Evolutionary conservation across 2,113 vertebrate species (phyloP), one percentile per base, ranked within the genome.

Genomic region (Eubucco bourcierii): DNA sequence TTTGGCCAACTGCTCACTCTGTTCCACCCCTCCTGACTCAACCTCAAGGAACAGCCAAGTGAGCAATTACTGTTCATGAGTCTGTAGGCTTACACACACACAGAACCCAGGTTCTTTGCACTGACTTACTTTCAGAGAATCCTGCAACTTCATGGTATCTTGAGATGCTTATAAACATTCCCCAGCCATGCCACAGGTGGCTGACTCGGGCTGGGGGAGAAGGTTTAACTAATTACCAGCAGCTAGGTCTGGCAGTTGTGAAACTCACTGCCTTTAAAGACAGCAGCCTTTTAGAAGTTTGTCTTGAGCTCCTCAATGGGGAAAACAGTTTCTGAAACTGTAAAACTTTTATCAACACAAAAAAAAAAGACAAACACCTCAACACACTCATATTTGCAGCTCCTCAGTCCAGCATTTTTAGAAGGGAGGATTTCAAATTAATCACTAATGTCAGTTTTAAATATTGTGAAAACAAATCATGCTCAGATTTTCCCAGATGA

Each of bases 11-110:
- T 66, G 63, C 87, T 94, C 1, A 0, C 28, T 72, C 90, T 44
- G 72, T 92, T 74, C 68, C 81, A 46, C 79, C 33, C 66, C 70
- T 93, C 71, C 81, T 91, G 95, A 87, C 53, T 87, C 93, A 96
- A 81, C 72, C 75, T 77, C 64, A 52, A 80, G n/a, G 34, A 65
- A 17, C 27, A 76, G 71, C n/a, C 63, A 70, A 70, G 50, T 12
- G 34, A 91, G 68, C 68, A 37, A 91, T 33, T 20, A 50, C 37
- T 46, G 4, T 64, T 83, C 59, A 33, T 46, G 29, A 64, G 29
- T 13, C 46, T 24, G 10, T 5, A 37, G 55, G 50, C 28, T 28
- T 84, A 1, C 21, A 25, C 24, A 20, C 28, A 50, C 28, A 59
- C 10, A 28, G 1, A 63, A 76, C n/a, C 15, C 21, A 39, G n/a